Evolutionary conservation across 2,113 vertebrate species (phyloP).

Genomic region (Oreotragus oreotragus): DNA sequence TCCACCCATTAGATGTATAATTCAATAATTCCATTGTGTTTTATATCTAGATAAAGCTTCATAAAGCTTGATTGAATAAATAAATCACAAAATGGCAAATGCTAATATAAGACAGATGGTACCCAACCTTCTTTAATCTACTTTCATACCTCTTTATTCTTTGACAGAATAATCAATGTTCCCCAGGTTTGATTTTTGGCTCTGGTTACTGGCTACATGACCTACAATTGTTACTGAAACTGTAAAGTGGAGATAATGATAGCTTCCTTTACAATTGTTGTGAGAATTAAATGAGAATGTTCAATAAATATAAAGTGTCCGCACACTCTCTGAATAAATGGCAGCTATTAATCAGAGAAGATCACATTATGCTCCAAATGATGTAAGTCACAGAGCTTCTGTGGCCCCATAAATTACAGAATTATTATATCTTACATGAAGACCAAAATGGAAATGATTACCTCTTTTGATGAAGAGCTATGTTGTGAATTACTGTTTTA

Average conservation of each 20-base stretch:
- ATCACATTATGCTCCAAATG: constrained; percentile 63
- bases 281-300: constrained; percentile 68
- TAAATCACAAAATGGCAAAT: constrained; percentile 42
- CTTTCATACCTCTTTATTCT: neutral
- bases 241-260: constrained; percentile 29
- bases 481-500: constrained; percentile 70
- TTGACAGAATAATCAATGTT: neutral
- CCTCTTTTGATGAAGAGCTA: constrained; percentile 70
- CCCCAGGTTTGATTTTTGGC: neutral
- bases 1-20: neutral
- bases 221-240: constrained; percentile 26
- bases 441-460: constrained; percentile 70
- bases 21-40: neutral
- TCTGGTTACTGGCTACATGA: neutral
- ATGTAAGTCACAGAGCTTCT: constrained; percentile 53
- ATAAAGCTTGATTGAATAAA: neutral
- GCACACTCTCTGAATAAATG: constrained; percentile 52
- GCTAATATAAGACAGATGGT: neutral
- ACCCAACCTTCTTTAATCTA: neutral
- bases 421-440: constrained; percentile 67
- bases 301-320: constrained; percentile 62
- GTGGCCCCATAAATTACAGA: constrained; percentile 64
- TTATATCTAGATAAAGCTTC: neutral
- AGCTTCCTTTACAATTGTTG: constrained; percentile 54
- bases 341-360: constrained; percentile 64